These are phyloP conservation scores for Cinara cedri DNA, from an alignment of 2,888 invertebrate species.

Conservation along the genomic window DNA sequence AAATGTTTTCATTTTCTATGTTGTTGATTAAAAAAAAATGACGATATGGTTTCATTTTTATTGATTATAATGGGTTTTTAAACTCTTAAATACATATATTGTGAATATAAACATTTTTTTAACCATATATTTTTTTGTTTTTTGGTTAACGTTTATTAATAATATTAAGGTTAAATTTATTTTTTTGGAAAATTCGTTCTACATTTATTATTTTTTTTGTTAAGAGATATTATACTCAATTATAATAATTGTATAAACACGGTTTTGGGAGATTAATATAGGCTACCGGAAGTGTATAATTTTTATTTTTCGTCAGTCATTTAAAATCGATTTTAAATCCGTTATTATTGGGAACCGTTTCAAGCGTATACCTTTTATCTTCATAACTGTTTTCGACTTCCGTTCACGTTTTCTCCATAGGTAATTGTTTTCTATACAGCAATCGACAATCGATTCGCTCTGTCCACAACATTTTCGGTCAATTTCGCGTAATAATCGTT, in stretches of 20 bases:
- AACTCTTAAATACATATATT: too few species aligned
- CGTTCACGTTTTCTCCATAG: background rate
- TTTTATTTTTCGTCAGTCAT: slow-evolving; percentile 21
- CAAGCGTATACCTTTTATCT: background rate
- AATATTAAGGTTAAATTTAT: too few species aligned
- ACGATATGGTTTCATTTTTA: too few species aligned
- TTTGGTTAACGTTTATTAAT: too few species aligned
- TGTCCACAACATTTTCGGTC: background rate
- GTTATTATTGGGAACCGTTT: background rate
- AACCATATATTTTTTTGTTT: too few species aligned
- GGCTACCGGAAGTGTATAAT: background rate
- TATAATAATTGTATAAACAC: background rate
- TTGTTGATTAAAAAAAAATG: too few species aligned
- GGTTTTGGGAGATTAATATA: background rate
- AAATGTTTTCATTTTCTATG: too few species aligned
- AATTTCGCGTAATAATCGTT: slow-evolving; percentile 23
- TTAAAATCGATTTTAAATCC: slow-evolving; percentile 29
- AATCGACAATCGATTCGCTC: slow-evolving; percentile 16
- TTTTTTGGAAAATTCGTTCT: too few species aligned
- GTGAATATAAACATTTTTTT: too few species aligned
- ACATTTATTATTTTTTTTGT: too few species aligned
- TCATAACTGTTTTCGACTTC: slow-evolving; percentile 11
- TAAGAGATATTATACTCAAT: background rate
- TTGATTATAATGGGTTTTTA: too few species aligned
- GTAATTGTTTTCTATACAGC: slow-evolving; percentile 4